Evolutionary conservation across 1,140 invertebrate species (phyloP).

Genomic region (Littorina saxatilis): DNA sequence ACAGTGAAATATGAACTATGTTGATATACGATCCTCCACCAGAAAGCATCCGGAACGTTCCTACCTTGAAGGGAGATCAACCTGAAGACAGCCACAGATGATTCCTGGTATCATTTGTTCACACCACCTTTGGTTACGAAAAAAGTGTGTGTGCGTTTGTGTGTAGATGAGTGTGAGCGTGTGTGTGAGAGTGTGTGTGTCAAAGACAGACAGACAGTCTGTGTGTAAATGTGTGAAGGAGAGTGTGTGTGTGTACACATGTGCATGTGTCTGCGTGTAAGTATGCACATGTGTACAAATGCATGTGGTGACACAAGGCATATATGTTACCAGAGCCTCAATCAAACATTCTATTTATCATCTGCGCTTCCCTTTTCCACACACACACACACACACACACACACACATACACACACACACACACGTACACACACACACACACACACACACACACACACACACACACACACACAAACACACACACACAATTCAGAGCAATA

Average conservation of each 20-base stretch:
- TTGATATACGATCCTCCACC: no score
- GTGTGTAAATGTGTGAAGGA: neutral
- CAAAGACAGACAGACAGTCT: neutral
- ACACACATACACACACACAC: neutral
- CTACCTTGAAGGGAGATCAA: no score
- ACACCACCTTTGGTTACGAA: no score
- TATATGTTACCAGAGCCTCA: no score
- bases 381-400: no score
- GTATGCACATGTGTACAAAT: neutral
- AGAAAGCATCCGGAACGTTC: no score
- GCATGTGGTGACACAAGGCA: neutral
- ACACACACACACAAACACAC: neutral
- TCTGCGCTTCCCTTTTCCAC: no score
- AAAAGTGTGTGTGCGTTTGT: neutral
- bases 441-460: neutral
- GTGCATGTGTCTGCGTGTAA: neutral
- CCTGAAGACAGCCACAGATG: no score
- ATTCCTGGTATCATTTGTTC: no score
- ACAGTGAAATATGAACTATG: no score
- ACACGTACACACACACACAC: neutral
- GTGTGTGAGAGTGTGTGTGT: neutral
- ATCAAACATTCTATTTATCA: no score
- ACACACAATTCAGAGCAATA: neutral
- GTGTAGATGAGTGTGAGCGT: neutral
- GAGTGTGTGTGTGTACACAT: neutral